These are phyloP conservation scores for Rhinoderma darwinii DNA, from an alignment of 2,113 vertebrate species.

Conservation along the genomic window DNA sequence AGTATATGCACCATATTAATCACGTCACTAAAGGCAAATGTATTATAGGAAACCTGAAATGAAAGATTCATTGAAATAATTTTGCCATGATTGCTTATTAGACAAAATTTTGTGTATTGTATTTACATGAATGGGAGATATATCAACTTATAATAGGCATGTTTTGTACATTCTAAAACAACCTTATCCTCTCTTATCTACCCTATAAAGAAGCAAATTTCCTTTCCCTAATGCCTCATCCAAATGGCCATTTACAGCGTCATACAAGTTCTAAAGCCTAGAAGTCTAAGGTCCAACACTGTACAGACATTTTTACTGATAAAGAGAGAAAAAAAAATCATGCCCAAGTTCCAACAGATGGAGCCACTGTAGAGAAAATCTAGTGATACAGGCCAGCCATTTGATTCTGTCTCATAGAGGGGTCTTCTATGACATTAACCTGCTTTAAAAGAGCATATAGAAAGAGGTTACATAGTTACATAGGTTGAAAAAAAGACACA, in stretches of 20 bases:
- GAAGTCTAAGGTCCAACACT: not conserved
- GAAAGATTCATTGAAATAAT: not conserved
- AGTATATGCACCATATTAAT: constrained; percentile 4
- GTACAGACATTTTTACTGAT: no score
- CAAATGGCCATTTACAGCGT: not conserved
- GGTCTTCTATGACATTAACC: no score
- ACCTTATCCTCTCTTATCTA: not conserved
- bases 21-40: not conserved
- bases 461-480: no score
- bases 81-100: not conserved
- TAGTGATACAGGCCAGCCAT: no score
- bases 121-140: not conserved
- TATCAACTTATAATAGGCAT: not conserved
- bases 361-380: no score
- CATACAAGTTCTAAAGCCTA: not conserved
- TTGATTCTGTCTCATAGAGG: no score
- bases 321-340: no score
- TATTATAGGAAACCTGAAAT: not conserved
- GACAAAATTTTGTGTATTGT: not conserved
- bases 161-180: not conserved
- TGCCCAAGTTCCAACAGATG: no score
- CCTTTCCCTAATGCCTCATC: not conserved
- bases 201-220: not conserved
- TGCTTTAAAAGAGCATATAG: no score
- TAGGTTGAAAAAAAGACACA: no score